Evolutionary conservation across 2,888 invertebrate genomes (phyloP).

Genomic region (Patella depressa): DNA sequence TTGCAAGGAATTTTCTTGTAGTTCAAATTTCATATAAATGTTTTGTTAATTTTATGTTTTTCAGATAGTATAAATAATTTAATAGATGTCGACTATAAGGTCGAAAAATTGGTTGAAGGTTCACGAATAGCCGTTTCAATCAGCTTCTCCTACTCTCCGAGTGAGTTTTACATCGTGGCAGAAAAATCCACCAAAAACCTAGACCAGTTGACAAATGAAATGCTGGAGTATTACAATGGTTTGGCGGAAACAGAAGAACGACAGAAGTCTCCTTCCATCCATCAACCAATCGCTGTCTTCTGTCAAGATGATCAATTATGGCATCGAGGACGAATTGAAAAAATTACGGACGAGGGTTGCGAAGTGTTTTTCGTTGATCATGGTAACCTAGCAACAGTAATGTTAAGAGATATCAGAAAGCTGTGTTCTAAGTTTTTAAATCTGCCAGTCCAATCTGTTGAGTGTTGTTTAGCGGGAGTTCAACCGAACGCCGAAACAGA

Average conservation of each 20-base stretch:
- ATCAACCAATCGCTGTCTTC: conserved; percentile 50
- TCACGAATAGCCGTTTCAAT: conserved; percentile 43
- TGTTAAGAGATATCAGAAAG: conserved; percentile 48
- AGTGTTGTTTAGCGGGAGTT: conserved; percentile 54
- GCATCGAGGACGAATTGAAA: conserved; percentile 55
- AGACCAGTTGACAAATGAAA: conserved; percentile 47
- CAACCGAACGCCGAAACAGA: conserved; percentile 32
- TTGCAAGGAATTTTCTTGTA: too few species aligned
- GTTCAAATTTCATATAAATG: too few species aligned
- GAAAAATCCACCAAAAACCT: conserved; percentile 39
- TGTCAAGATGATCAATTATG: conserved; percentile 60
- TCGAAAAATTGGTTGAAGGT: conserved; percentile 27
- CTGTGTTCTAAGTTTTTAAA: conserved; percentile 53
- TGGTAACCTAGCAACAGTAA: conserved; percentile 62
- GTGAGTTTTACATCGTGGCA: conserved; percentile 57
- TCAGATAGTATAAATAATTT: too few species aligned
- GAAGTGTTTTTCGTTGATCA: conserved; percentile 66
- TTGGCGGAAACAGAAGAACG: conserved; percentile 32
- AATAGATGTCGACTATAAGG: background rate
- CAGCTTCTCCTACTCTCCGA: conserved; percentile 48
- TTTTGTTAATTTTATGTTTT: too few species aligned
- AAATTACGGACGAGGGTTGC: conserved; percentile 31
- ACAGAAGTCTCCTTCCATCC: conserved; percentile 35
- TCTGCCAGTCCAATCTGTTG: conserved; percentile 58
- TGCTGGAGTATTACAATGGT: conserved; percentile 53